phyloP scores from a whole-genome alignment of 2,113 vertebrate species.

The Telmatochromis sp. region DNA sequence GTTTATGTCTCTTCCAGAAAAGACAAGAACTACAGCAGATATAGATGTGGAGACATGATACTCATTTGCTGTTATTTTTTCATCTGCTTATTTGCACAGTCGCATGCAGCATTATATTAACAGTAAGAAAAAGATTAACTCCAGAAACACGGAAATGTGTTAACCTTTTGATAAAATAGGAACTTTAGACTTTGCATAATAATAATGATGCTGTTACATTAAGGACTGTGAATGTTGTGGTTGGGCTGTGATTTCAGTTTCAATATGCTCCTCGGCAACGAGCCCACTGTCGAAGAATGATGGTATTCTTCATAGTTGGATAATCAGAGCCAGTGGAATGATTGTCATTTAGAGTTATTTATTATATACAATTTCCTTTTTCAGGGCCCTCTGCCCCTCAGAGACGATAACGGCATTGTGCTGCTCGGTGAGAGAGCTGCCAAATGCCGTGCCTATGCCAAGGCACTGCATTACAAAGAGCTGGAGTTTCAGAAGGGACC shows the following conservation, averaged over 20 bases:
- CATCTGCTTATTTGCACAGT: background rate
- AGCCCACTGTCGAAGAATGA: background rate
- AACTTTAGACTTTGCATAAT: background rate
- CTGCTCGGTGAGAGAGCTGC: slow-evolving; percentile 92
- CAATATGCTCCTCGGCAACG: background rate
- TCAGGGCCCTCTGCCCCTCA: slow-evolving; percentile 90
- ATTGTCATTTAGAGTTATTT: background rate
- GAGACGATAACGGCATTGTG: slow-evolving; percentile 96
- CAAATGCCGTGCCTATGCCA: slow-evolving; percentile 95
- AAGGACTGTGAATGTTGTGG: background rate
- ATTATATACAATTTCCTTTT: background rate
- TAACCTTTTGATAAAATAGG: background rate
- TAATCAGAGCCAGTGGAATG: background rate
- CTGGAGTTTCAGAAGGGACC: slow-evolving; percentile 97
- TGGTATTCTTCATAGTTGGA: background rate
- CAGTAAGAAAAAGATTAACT: background rate
- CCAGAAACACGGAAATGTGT: background rate
- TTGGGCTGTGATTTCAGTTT: slow-evolving; percentile 3
- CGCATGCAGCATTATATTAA: background rate
- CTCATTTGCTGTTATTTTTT: background rate
- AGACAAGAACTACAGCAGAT: background rate
- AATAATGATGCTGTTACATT: background rate
- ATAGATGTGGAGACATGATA: background rate
- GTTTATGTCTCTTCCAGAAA: background rate
- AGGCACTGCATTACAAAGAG: slow-evolving; percentile 97